Percentiles rank a stretch among this genome's conserved stretches.
Conservation (phyloP, 1,140 invertebrate genomes). For the Pseudomyrmex flavicornis region DNA sequence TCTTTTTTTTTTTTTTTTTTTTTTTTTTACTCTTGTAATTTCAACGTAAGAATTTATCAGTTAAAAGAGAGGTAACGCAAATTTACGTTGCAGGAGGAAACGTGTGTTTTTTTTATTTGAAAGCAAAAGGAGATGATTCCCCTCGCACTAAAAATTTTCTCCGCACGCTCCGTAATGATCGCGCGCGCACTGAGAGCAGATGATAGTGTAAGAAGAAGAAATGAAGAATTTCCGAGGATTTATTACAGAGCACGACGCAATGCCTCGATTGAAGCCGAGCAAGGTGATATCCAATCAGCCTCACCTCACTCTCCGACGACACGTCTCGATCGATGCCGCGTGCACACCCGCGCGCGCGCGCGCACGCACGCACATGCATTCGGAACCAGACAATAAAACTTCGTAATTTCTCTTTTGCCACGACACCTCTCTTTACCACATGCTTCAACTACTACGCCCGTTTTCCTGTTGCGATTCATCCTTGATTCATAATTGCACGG, state of each 20-base stretch:
- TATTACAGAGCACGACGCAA: conserved; percentile 67
- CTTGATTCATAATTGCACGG: conserved; percentile 71
- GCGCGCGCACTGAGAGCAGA: not conserved
- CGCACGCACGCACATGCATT: not conserved
- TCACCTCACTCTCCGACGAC: conserved; percentile 46
- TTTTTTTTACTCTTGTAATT: no score
- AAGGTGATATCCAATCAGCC: conserved; percentile 70
- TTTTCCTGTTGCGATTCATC: conserved; percentile 65
- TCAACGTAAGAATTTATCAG: no score
- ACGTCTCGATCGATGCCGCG: conserved; percentile 59
- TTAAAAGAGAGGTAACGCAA: no score
- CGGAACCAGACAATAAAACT: conserved; percentile 59
- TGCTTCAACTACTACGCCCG: conserved; percentile 44
- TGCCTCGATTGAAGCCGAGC: conserved; percentile 65
- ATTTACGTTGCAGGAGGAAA: not conserved
- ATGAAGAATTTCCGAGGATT: conserved; percentile 64
- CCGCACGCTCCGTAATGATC: conserved; percentile 14
- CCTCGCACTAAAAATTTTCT: conserved; percentile 10
- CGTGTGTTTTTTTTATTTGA: conserved; percentile 26
- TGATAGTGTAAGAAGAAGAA: conserved; percentile 40
- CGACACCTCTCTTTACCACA: conserved; percentile 31
- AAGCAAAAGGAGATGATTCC: conserved; percentile 10
- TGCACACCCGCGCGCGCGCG: not conserved
- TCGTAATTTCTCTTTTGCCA: conserved; percentile 8
- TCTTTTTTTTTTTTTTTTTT: no score